Percentiles rank a stretch among this genome's conserved stretches.
These are phyloP conservation scores for Liopterus haemorrhoidalis DNA, from an alignment of 2,888 invertebrate species.

Conservation along the genomic window DNA sequence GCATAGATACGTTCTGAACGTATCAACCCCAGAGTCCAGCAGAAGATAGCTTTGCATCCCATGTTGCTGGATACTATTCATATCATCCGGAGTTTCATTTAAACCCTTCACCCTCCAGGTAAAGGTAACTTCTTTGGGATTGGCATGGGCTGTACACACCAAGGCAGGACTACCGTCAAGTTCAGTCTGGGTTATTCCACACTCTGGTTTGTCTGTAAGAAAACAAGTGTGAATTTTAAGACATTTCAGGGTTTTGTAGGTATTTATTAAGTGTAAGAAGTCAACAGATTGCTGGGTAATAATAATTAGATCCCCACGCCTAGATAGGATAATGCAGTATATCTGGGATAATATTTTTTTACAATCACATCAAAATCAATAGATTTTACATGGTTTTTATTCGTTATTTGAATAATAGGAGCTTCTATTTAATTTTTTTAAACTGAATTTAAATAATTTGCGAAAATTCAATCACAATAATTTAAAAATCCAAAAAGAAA, in stretches of 20 bases:
- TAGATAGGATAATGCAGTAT: no score
- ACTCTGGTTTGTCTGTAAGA: conserved; percentile 72
- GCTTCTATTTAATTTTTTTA: no score
- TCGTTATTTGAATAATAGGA: no score
- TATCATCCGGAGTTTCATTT: conserved; percentile 68
- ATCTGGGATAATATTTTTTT: no score
- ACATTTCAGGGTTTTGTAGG: no score
- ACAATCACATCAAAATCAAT: no score
- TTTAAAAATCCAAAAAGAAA: conserved; percentile 1
- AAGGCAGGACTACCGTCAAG: conserved; percentile 69
- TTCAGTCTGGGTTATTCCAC: conserved; percentile 68
- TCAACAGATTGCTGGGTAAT: no score
- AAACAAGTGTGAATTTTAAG: neutral
- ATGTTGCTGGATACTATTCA: conserved; percentile 53
- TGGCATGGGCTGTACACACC: conserved; percentile 74
- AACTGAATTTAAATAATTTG: no score
- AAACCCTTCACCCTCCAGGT: conserved; percentile 79
- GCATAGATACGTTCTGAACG: conserved; percentile 74
- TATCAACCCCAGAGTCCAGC: conserved; percentile 56
- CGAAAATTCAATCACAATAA: no score
- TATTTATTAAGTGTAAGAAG: no score
- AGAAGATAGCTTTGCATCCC: conserved; percentile 57
- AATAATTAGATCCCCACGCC: conserved; percentile 17
- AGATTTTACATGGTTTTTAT: no score
- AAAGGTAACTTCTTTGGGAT: conserved; percentile 72